A percentile compares a stretch with the other conserved stretches of the same genome.
Evolutionary conservation across 2,888 invertebrate genomes (phyloP).

Genomic region (Glyphotaelius pellucidus): DNA sequence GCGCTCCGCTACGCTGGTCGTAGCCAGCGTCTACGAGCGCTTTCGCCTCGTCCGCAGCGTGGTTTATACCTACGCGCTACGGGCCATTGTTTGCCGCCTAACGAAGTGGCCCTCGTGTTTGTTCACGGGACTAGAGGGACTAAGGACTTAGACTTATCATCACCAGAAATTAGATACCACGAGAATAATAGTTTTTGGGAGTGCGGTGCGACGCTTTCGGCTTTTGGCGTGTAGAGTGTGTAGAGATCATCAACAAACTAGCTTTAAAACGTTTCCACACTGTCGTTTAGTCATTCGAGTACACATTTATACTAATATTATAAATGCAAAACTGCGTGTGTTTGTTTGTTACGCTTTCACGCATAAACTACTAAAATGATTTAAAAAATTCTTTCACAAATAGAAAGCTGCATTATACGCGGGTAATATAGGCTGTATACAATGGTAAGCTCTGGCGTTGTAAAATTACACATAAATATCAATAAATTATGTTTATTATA

Average conservation of each 20-base stretch:
- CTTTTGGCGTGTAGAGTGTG: not conserved
- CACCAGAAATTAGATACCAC: not conserved
- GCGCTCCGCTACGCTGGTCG: not conserved
- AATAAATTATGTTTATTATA: too few relatives aligned
- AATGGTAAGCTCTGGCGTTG: too few relatives aligned
- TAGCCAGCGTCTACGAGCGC: not conserved
- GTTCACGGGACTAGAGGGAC: not conserved
- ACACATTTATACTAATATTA: not conserved
- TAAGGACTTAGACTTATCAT: not conserved
- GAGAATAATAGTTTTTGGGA: not conserved
- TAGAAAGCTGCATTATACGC: too few relatives aligned
- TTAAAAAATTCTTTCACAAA: too few relatives aligned
- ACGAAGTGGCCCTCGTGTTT: constrained; percentile 38
- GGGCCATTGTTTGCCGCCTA: constrained; percentile 19
- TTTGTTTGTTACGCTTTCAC: too few relatives aligned
- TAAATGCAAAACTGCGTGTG: too few relatives aligned
- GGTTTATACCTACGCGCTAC: not conserved
- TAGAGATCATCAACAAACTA: not conserved
- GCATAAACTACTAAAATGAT: too few relatives aligned
- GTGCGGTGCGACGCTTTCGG: not conserved
- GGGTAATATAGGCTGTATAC: too few relatives aligned
- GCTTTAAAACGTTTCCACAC: not conserved
- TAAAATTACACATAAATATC: too few relatives aligned
- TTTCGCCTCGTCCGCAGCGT: not conserved
- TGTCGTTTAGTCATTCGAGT: not conserved